A percentile compares a stretch with the other conserved stretches of the same genome.
Conservation (phyloP, 2,113 vertebrate species). For the Amblyornis subalaris region DNA sequence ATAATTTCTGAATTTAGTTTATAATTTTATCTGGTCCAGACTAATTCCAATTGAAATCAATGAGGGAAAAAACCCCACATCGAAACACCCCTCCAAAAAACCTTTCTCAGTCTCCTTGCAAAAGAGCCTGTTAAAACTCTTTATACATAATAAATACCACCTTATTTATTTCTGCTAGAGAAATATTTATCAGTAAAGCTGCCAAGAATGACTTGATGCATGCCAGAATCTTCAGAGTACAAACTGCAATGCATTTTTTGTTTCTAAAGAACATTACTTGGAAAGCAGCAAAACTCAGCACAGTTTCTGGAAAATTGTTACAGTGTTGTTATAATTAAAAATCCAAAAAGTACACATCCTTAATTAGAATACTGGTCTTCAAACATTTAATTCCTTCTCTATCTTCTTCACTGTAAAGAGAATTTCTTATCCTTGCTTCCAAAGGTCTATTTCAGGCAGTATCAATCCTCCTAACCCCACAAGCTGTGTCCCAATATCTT, state of each 20-base stretch:
- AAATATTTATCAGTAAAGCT: not conserved
- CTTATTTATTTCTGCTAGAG: not conserved
- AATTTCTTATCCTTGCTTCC: not conserved
- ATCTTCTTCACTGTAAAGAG: not conserved
- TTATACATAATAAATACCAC: not conserved
- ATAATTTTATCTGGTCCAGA: not conserved
- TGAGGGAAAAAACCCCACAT: not conserved
- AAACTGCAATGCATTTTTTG: not conserved
- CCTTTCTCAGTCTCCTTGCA: not conserved
- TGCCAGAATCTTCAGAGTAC: not conserved
- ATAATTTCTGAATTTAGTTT: not conserved
- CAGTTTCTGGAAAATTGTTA: not conserved
- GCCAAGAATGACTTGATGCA: not conserved
- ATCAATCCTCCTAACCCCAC: not conserved
- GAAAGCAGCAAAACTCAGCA: not conserved
- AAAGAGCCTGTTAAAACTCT: not conserved
- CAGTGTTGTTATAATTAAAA: not conserved
- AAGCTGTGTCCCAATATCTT: not conserved
- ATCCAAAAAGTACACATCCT: not conserved
- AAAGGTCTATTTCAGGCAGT: constrained; percentile 20
- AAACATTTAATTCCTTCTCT: constrained; percentile 3
- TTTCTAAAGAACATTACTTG: not conserved
- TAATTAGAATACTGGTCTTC: not conserved
- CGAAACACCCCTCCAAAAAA: not conserved
- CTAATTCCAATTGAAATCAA: not conserved